A percentile compares a stretch with the other conserved stretches of the same genome.
These are phyloP conservation scores for Poeciliopsis turrubarensis DNA, from an alignment of 2,113 vertebrate species.

Conservation along the genomic window DNA sequence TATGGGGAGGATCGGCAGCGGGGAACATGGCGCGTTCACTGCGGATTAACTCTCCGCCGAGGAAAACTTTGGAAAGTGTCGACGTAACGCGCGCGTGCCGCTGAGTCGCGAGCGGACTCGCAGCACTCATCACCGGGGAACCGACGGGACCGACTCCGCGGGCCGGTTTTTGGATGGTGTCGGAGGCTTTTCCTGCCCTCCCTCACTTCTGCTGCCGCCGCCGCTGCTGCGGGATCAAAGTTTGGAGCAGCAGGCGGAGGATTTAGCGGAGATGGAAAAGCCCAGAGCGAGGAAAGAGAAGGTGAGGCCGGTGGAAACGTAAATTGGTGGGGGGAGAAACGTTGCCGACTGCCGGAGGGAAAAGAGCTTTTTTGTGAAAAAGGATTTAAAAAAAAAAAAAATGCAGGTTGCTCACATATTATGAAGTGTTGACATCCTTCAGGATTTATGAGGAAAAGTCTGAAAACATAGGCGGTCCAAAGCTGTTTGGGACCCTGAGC, in stretches of 20 bases:
- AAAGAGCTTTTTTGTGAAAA: background rate
- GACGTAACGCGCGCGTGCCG: background rate
- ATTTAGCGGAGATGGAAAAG: constrained; percentile 77
- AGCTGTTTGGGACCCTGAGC: background rate
- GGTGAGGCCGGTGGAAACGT: constrained; percentile 62
- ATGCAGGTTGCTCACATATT: background rate
- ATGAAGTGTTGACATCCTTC: background rate
- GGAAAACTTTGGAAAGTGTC: constrained; percentile 13
- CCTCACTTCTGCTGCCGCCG: constrained; percentile 44
- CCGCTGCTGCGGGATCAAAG: constrained; percentile 71
- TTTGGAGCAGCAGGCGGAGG: constrained; percentile 60
- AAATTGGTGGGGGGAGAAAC: background rate
- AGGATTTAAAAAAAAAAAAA: too few relatives aligned
- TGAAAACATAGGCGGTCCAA: background rate
- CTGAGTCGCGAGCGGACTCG: background rate
- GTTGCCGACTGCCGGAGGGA: too few relatives aligned
- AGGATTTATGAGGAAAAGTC: background rate
- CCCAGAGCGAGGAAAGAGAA: constrained; percentile 74
- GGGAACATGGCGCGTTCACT: constrained; percentile 78
- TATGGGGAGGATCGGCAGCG: constrained; percentile 60
- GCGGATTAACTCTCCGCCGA: constrained; percentile 56
- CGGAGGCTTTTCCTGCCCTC: constrained; percentile 40
- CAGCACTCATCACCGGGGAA: background rate
- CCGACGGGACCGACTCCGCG: background rate
- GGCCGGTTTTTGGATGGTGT: background rate